These are phyloP conservation scores for Pseudorectes ferrugineus DNA, from an alignment of 2,113 vertebrate species.

Conservation along the genomic window DNA sequence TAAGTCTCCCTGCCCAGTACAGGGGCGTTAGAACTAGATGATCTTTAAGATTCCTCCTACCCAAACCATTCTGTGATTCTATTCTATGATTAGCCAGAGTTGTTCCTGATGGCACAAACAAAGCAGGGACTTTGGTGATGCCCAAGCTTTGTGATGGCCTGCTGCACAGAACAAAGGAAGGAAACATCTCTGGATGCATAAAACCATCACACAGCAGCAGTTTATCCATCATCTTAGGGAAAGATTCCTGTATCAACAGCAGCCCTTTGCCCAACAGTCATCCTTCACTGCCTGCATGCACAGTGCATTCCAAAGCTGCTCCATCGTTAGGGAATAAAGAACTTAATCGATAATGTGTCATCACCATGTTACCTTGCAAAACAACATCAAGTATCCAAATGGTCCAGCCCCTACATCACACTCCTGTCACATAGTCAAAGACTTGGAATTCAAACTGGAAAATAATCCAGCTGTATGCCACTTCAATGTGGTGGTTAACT, in stretches of 20 bases:
- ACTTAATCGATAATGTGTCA: background rate
- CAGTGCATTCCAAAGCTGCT: background rate
- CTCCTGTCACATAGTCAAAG: background rate
- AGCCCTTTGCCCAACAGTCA: background rate
- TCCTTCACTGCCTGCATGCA: background rate
- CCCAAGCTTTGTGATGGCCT: background rate
- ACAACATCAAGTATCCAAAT: background rate
- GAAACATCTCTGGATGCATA: background rate
- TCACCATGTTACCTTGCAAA: background rate
- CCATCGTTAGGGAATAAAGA: background rate
- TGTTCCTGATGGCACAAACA: background rate
- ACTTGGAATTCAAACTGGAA: background rate
- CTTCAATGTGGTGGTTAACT: background rate
- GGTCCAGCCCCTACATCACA: background rate
- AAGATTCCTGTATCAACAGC: background rate
- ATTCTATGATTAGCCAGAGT: background rate
- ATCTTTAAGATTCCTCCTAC: background rate
- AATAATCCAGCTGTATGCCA: background rate
- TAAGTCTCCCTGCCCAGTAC: background rate
- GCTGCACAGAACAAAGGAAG: background rate
- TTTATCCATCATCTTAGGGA: background rate
- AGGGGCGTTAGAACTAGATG: background rate
- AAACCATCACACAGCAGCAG: background rate
- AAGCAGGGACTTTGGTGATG: fast-evolving
- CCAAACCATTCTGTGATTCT: background rate